Evolutionary conservation across 2,113 vertebrate genomes (phyloP), one percentile per base, ranked within the genome.

Genomic region (Barnardius zonarius): DNA sequence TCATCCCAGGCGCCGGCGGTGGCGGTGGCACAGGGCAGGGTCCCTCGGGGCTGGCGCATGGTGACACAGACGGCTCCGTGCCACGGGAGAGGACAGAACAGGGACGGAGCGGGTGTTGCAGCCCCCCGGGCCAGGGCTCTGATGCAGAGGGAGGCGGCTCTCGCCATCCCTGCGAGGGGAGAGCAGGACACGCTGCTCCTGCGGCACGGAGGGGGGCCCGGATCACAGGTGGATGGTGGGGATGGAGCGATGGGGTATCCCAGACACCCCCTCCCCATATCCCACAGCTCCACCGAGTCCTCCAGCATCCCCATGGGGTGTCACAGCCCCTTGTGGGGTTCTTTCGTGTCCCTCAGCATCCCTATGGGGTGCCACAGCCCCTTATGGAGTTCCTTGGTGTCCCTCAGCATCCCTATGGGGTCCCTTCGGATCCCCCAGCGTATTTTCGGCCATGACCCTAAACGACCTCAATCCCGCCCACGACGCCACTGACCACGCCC

Each of bases 121-220:
- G 63, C 41, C 62, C 43, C 13, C 31, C 4, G 3, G 9, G 25
- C 8, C 31, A 16, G 28, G 28, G 37, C 76, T 76, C 57, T 41
- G 59, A 72, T 41, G 31, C 73, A 35, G 44, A 31, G 17, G 20
- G 46, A 46, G 12, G 31, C 63, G 5, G 30, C 23, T 30, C 13
- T 30, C 23, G 8, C 19, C 23, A 24, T 20, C 31, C 43, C 37
- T 33, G 35, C 0, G 3, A 25, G 8, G 28, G 39, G 15, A 48
- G 64, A 23, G 55, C 5, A 1, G 74, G 57, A 1, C n/a, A 33
- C 0, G 2, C 46, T 10, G 39, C 37, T 69, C 27, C 62, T 55
- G 41, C 4, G 0, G 9, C 2, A 2, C 3, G 37, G 33, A 8
- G 8, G 2, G 1, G 52, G 46, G 39, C 2, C 1, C 5, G 54